A percentile compares a stretch with the other conserved stretches of the same genome.
phyloP scores from a whole-genome alignment of 1,140 invertebrate genomes.

The Homalodisca vitripennis region DNA sequence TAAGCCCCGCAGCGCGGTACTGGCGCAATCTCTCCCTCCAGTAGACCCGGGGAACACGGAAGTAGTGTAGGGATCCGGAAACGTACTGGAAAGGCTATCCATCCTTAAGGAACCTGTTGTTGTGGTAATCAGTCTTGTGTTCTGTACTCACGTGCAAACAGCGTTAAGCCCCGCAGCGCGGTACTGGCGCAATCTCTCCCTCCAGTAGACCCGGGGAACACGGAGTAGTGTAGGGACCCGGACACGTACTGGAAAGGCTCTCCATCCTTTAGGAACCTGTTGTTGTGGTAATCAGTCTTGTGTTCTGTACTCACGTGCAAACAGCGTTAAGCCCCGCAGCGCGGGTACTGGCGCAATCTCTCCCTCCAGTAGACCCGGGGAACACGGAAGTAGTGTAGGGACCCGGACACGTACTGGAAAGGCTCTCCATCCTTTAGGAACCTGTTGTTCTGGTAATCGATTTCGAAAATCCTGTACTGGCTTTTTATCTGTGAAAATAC shows the following conservation, averaged over 20 bases:
- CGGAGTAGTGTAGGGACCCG: slow-evolving; percentile 91
- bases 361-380: slow-evolving; percentile 82
- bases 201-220: slow-evolving; percentile 83
- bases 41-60: slow-evolving; percentile 74
- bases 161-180: slow-evolving; percentile 88
- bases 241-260: slow-evolving; percentile 78
- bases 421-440: slow-evolving; percentile 83
- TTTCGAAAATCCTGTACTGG: no score
- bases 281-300: slow-evolving; percentile 67
- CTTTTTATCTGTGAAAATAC: no score
- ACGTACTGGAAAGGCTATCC: slow-evolving; percentile 79
- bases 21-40: slow-evolving; percentile 85
- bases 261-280: slow-evolving; percentile 83
- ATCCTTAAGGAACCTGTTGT: slow-evolving; percentile 79
- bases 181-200: slow-evolving; percentile 78
- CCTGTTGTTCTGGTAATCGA: slow-evolving; percentile 71
- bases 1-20: slow-evolving; percentile 83
- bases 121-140: slow-evolving; percentile 68
- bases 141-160: slow-evolving; percentile 84
- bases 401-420: slow-evolving; percentile 83
- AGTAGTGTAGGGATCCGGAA: slow-evolving; percentile 92
- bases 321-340: slow-evolving; percentile 89
- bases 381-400: slow-evolving; percentile 91
- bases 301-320: slow-evolving; percentile 84
- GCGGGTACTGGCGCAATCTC: slow-evolving; percentile 74